Conservation (phyloP, 2,888 invertebrate genomes). For the Scaptomyza caliginosa region DNA sequence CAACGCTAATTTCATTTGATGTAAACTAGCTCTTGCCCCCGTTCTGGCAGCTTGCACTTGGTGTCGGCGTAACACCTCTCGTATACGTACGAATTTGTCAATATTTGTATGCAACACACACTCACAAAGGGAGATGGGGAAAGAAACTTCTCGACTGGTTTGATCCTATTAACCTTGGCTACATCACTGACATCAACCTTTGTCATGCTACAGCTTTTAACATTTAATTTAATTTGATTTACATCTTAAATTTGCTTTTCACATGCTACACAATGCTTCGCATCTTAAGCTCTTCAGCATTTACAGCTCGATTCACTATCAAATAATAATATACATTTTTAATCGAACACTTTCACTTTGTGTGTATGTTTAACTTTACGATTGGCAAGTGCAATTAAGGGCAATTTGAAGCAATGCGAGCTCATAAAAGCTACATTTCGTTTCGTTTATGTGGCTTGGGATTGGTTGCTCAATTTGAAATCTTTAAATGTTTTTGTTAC, state of each 20-base stretch:
- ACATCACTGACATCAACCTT: conserved; percentile 6
- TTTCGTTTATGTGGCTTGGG: neutral
- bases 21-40: conserved; percentile 3
- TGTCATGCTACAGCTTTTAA: conserved; percentile 6
- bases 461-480: neutral
- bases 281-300: neutral
- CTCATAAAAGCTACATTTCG: conserved; percentile 40
- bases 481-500: neutral
- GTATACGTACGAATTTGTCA: conserved; percentile 35
- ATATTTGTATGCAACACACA: conserved; percentile 57
- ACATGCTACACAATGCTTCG: neutral
- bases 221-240: conserved; percentile 52
- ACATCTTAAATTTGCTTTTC: conserved; percentile 14
- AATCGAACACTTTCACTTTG: conserved; percentile 7
- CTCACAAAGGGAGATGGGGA: neutral
- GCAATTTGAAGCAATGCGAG: conserved; percentile 5
- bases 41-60: neutral
- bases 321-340: conserved; percentile 4
- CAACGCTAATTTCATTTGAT: conserved; percentile 52
- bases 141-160: conserved; percentile 22
- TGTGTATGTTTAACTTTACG: neutral
- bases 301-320: conserved; percentile 3
- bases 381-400: neutral
- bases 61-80: conserved; percentile 18
- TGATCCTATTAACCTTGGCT: conserved; percentile 36